Evolutionary conservation across 53 echinoderm and acorn worm genomes (phyloP).

Genomic region (Stichopus horrens): DNA sequence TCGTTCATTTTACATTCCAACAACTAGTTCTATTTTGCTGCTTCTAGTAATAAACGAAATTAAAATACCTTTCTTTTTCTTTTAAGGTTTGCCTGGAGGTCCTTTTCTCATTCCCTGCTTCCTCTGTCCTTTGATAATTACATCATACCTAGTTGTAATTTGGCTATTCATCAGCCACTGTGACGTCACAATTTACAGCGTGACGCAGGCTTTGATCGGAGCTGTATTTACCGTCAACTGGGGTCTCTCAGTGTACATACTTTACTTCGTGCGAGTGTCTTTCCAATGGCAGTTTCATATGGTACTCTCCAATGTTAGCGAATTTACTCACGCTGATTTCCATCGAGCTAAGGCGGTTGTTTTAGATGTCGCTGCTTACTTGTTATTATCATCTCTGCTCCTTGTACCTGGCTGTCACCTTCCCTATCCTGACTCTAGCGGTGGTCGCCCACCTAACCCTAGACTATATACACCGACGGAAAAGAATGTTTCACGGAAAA

Average conservation of each 20-base stretch:
- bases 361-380: background rate
- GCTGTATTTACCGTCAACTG: background rate
- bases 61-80: background rate
- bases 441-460: background rate
- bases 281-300: constrained; percentile 1
- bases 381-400: background rate
- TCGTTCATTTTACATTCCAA: too few relatives aligned
- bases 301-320: background rate
- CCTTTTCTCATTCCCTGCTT: background rate
- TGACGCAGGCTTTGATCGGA: background rate
- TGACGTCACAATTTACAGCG: background rate
- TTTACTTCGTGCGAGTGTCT: background rate
- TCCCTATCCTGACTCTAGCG: background rate
- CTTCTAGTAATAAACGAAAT: background rate
- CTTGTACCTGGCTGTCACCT: background rate
- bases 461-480: background rate
- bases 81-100: background rate
- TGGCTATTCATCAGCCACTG: background rate
- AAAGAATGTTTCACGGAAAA: background rate
- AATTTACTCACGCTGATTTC: background rate
- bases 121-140: background rate
- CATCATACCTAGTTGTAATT: background rate
- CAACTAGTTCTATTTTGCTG: background rate
- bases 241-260: background rate
- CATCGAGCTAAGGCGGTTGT: background rate